Percentiles rank a stretch among this genome's conserved stretches.
Conservation (phyloP, 2,797 vertebrate genomes). For the Pitangus sulphuratus region DNA sequence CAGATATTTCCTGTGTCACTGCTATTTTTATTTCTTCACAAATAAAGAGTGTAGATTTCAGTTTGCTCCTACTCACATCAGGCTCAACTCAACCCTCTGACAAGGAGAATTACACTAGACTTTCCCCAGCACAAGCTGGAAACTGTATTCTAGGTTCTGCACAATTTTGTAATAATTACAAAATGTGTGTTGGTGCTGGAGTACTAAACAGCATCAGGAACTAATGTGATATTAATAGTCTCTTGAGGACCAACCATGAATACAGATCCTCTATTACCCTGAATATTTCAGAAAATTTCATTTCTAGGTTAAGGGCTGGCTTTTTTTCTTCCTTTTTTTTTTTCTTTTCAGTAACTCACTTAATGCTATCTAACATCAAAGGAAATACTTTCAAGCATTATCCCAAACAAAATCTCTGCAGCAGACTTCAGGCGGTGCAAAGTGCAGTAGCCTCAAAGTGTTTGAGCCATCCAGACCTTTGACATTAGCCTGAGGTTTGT, state of each 20-base stretch:
- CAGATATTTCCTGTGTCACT: background rate
- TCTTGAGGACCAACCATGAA: background rate
- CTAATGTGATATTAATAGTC: background rate
- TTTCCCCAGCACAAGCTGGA: background rate
- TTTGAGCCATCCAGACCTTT: background rate
- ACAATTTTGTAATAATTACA: background rate
- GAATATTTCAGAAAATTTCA: background rate
- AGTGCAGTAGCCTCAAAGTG: background rate
- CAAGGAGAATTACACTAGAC: background rate
- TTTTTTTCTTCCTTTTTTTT: background rate
- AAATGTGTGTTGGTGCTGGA: background rate
- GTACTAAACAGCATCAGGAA: background rate
- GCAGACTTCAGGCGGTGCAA: background rate
- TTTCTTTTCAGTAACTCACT: background rate
- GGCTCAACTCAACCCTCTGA: background rate
- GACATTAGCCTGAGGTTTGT: slow-evolving; percentile 1
- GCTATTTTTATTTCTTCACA: slow-evolving; percentile 15
- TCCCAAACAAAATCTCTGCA: background rate
- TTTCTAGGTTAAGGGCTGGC: background rate
- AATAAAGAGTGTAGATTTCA: background rate
- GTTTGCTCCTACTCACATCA: background rate
- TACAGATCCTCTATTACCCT: background rate
- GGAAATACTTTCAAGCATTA: slow-evolving; percentile 19
- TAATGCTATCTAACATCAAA: slow-evolving; percentile 16
- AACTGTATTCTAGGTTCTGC: background rate